Evolutionary conservation across 2,888 invertebrate genomes (phyloP).

Genomic region (Drosophila limbata): DNA sequence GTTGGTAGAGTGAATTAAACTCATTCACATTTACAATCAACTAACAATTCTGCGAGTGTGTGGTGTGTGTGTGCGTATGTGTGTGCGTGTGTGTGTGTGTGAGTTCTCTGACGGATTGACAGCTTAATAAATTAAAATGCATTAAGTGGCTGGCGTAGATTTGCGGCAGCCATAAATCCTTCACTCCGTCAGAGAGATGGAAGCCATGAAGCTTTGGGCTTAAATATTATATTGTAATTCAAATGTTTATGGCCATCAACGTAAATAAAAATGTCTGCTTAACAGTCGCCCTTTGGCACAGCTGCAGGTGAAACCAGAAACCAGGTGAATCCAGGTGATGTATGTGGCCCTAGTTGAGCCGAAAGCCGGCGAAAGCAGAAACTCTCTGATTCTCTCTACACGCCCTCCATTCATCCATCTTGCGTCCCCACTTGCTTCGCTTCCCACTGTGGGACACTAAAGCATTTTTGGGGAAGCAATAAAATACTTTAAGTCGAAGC

Average conservation of each 20-base stretch:
- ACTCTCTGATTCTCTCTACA: background rate
- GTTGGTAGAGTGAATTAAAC: conserved; percentile 20
- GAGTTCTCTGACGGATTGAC: conserved; percentile 61
- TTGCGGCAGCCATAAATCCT: conserved; percentile 76
- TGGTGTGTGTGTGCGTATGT: conserved; percentile 1
- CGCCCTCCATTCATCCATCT: background rate
- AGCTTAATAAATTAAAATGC: conserved; percentile 81
- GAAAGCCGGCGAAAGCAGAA: conserved; percentile 32
- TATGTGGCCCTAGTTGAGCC: conserved; percentile 31
- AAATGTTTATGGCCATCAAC: conserved; percentile 80
- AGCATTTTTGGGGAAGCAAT: no score
- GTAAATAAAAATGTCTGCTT: conserved; percentile 77
- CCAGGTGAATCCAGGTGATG: conserved; percentile 42
- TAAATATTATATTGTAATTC: conserved; percentile 80
- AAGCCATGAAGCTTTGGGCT: conserved; percentile 44
- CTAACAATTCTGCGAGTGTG: background rate
- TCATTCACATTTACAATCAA: background rate
- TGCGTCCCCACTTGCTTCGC: background rate
- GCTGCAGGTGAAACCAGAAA: conserved; percentile 48
- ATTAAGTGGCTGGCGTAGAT: conserved; percentile 74
- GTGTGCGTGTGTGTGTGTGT: conserved; percentile 13
- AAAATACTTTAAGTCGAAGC: no score
- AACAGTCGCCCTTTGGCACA: conserved; percentile 47
- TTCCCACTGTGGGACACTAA: no score
- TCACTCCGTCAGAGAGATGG: conserved; percentile 43